Evolutionary conservation across 2,113 vertebrate genomes (phyloP).

Genomic region (Noctilio leporinus): DNA sequence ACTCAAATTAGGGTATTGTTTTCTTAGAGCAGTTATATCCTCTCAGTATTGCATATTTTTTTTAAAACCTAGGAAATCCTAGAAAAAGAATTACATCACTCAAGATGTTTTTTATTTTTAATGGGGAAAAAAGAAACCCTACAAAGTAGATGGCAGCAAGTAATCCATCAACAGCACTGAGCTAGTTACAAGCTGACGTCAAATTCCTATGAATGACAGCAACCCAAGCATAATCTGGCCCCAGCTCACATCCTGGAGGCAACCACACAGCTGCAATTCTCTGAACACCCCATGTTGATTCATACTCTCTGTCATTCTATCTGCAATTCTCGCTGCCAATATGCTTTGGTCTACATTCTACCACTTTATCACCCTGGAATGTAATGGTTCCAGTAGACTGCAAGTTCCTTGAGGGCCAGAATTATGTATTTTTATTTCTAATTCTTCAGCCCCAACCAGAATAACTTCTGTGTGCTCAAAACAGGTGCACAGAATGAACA

Average conservation of each 20-base stretch:
- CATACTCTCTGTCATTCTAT: neutral
- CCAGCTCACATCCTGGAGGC: neutral
- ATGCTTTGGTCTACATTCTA: neutral
- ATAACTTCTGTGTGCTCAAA: neutral
- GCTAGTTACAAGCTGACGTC: neutral
- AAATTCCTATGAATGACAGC: neutral
- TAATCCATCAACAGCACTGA: neutral
- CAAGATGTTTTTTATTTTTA: neutral
- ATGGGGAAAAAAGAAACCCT: neutral
- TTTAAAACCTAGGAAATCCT: neutral
- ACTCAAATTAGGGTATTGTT: neutral
- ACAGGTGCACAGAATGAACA: neutral
- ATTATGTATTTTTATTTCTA: neutral
- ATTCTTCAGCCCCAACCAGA: neutral
- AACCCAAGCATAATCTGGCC: neutral
- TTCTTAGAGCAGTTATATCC: neutral
- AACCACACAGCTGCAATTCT: neutral
- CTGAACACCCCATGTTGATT: neutral
- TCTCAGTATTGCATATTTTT: neutral
- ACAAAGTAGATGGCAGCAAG: neutral
- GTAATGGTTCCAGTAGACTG: too few species aligned
- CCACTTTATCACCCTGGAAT: neutral
- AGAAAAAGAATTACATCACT: neutral
- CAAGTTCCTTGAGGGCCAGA: neutral
- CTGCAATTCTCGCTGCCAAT: neutral